Evolutionary conservation across 1,140 invertebrate genomes (phyloP).

Genomic region (Acromyrmex heyeri): DNA sequence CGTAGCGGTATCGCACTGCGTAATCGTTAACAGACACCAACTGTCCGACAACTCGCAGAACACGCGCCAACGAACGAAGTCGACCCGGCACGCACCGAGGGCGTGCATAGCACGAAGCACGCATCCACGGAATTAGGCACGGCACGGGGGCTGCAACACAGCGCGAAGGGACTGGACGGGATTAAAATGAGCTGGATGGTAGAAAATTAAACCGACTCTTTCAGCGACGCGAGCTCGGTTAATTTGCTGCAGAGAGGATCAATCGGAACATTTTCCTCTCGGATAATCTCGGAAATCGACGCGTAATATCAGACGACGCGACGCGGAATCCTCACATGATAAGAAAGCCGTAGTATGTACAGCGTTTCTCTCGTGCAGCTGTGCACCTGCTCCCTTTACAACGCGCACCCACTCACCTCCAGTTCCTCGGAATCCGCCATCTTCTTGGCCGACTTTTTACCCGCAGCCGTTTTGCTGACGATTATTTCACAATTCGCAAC

Average conservation of each 20-base stretch:
- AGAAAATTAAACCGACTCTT: not conserved
- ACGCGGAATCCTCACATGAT: not conserved
- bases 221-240: not conserved
- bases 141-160: not conserved
- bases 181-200: not conserved
- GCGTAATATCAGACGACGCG: not conserved
- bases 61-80: not conserved
- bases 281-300: not conserved
- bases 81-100: not conserved
- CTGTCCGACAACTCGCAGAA: not conserved
- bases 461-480: slow-evolving; percentile 78
- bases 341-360: not conserved
- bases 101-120: not conserved
- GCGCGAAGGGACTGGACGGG: not conserved
- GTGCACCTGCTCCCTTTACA: slow-evolving; percentile 1
- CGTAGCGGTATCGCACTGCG: not conserved
- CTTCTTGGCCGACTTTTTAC: slow-evolving; percentile 82
- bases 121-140: no score
- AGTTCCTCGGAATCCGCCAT: slow-evolving; percentile 85
- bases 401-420: slow-evolving; percentile 81
- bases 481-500: slow-evolving; percentile 66
- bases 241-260: not conserved
- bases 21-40: not conserved
- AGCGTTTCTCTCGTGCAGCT: not conserved
- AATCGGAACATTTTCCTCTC: not conserved